A percentile compares a stretch with the other conserved stretches of the same genome.
Conservation (phyloP, 2,888 invertebrate species). For the Pollenia griseotomentosa region DNA sequence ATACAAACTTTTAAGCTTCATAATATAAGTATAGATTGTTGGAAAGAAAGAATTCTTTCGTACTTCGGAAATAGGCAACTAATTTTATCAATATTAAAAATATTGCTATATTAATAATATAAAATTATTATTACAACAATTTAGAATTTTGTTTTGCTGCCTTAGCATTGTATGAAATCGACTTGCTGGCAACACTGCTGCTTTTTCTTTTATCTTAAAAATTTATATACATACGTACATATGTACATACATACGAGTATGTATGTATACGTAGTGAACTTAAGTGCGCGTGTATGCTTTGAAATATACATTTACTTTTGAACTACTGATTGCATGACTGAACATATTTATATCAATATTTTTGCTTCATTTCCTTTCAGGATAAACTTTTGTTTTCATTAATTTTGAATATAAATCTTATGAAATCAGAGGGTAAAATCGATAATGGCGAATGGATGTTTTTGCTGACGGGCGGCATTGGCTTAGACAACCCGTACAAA, state of each 20-base stretch:
- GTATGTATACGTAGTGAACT: neutral
- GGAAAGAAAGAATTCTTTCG: too few species aligned
- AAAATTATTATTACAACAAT: too few species aligned
- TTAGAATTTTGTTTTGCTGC: too few species aligned
- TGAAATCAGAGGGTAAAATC: slow-evolving; percentile 87
- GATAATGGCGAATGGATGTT: slow-evolving; percentile 92
- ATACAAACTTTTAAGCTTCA: too few species aligned
- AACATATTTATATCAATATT: neutral
- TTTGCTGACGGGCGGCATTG: slow-evolving; percentile 93
- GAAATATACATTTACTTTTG: too few species aligned
- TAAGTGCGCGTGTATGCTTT: neutral
- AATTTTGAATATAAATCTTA: slow-evolving; percentile 89
- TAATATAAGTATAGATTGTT: too few species aligned
- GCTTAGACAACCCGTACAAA: slow-evolving; percentile 89
- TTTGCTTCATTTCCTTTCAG: slow-evolving; percentile 81
- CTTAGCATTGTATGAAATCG: too few species aligned
- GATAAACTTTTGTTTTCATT: slow-evolving; percentile 96
- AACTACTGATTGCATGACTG: neutral
- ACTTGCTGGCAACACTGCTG: too few species aligned
- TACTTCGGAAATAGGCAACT: too few species aligned
- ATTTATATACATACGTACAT: neutral
- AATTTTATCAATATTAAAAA: too few species aligned
- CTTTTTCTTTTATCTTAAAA: slow-evolving; percentile 12
- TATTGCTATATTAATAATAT: too few species aligned
- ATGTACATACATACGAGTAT: neutral